phyloP scores from a whole-genome alignment of 2,113 vertebrate species.

The Erinaceus europaeus region DNA sequence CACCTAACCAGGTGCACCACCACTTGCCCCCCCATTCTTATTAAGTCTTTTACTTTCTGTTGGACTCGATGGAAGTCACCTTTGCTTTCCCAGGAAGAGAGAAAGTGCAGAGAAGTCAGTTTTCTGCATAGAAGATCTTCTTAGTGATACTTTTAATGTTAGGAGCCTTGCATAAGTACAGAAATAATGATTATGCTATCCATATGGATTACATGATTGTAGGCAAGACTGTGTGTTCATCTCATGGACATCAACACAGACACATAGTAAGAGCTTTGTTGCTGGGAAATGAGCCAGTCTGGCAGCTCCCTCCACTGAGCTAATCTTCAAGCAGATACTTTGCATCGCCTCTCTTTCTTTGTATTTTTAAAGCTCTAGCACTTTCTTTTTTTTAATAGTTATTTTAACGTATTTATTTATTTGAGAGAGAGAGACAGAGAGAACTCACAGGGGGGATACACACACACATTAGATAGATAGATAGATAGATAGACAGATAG shows the following conservation, averaged over 20 bases:
- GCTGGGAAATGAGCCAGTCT: neutral
- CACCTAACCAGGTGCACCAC: too few species aligned
- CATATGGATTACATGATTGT: neutral
- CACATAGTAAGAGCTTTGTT: too few species aligned
- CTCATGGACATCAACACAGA: neutral
- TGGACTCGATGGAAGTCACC: too few species aligned
- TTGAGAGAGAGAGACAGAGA: neutral
- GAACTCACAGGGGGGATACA: neutral
- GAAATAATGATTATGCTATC: neutral
- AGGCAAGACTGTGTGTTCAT: neutral
- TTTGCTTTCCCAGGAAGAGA: neutral
- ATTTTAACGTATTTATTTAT: neutral
- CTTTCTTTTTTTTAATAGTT: too few species aligned
- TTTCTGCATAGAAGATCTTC: neutral
- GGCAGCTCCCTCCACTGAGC: neutral
- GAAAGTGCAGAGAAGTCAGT: neutral
- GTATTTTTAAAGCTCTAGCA: neutral
- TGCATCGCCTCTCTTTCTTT: neutral
- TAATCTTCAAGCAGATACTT: neutral
- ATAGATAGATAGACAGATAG: too few species aligned
- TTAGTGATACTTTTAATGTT: neutral
- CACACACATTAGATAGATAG: too few species aligned
- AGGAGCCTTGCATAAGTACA: neutral
- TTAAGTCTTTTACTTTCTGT: too few species aligned
- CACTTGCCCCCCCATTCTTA: too few species aligned